These are phyloP conservation scores for Cepphus grylle DNA, from an alignment of 2,113 vertebrate species.

Conservation along the genomic window DNA sequence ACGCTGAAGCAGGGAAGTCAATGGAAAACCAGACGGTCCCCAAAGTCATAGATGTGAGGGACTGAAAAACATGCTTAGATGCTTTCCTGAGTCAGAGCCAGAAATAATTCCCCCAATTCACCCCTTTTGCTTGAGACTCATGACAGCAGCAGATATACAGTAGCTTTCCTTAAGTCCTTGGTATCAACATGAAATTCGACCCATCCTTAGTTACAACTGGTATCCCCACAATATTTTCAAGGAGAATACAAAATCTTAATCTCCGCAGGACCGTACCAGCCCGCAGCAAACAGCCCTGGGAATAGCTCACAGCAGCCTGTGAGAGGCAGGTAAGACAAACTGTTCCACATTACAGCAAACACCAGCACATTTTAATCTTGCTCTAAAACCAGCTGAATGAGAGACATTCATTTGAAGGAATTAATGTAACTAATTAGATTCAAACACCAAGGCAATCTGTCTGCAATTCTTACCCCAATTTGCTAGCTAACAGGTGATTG, in stretches of 20 bases:
- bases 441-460: neutral
- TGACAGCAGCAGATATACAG: neutral
- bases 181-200: neutral
- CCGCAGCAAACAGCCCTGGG: neutral
- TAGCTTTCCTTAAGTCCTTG: neutral
- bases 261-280: accelerated
- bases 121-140: neutral
- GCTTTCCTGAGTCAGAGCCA: neutral
- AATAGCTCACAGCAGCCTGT: neutral
- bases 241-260: neutral
- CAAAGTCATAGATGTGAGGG: neutral
- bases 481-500: neutral
- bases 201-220: neutral
- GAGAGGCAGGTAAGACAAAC: neutral
- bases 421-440: neutral
- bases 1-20: neutral
- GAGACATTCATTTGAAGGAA: neutral
- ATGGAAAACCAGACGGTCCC: neutral
- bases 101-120: neutral
- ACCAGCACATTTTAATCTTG: neutral
- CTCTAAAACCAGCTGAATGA: neutral
- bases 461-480: neutral
- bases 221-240: neutral
- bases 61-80: neutral
- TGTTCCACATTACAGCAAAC: neutral